Percentiles rank a stretch among this genome's conserved stretches.
Conservation (phyloP, 2,113 vertebrate genomes). For the Heterocephalus glaber region DNA sequence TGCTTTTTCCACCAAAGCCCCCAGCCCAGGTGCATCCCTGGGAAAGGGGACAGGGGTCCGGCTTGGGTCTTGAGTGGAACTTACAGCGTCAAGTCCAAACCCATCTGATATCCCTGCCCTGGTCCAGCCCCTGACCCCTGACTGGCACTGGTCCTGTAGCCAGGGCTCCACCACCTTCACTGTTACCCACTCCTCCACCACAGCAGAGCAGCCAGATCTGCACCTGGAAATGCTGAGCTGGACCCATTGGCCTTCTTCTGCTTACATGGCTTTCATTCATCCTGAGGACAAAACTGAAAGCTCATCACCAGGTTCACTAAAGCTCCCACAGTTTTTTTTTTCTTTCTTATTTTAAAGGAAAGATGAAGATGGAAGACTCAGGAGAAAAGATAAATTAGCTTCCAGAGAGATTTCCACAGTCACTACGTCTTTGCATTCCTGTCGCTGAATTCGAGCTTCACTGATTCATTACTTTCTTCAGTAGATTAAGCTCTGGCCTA, state of each 20-base stretch:
- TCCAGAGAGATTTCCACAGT: background rate
- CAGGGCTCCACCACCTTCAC: accelerated
- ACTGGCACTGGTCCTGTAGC: background rate
- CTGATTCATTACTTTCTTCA: background rate
- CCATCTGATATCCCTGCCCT: background rate
- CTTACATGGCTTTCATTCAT: background rate
- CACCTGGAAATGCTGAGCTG: background rate
- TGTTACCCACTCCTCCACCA: background rate
- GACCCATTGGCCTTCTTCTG: background rate
- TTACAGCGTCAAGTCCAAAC: background rate
- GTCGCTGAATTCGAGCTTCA: background rate
- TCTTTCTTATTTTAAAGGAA: conserved; percentile 48
- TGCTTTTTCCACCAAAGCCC: background rate
- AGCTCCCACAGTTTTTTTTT: background rate
- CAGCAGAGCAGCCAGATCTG: background rate
- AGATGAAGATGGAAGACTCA: background rate
- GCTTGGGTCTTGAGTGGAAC: background rate
- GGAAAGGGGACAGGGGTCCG: background rate
- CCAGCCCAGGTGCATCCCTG: background rate
- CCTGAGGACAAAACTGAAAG: background rate
- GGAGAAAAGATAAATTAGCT: background rate
- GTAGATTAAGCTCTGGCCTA: background rate
- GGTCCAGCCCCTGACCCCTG: background rate
- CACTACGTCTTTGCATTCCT: background rate
- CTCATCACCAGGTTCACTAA: background rate